A percentile compares a stretch with the other conserved stretches of the same genome.
These are phyloP conservation scores for Gorsachius goisagi DNA, from an alignment of 2,113 vertebrate species.

Conservation along the genomic window DNA sequence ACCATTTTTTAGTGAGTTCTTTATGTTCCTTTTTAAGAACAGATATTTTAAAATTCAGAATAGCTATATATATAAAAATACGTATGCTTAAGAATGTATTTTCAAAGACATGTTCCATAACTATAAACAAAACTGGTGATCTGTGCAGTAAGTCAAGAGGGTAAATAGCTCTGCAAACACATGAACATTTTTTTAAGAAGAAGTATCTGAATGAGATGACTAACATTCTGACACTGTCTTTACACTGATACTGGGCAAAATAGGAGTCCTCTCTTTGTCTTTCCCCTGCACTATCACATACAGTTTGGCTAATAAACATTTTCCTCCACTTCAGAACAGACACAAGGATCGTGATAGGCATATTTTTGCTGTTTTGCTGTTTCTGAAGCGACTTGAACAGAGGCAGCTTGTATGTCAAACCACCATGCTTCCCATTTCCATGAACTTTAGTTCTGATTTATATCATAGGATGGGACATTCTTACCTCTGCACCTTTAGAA, in stretches of 20 bases:
- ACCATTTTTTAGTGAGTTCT: not conserved
- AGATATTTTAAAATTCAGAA: not conserved
- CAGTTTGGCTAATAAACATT: not conserved
- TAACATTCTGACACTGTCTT: not conserved
- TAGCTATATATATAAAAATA: not conserved
- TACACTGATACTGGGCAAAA: not conserved
- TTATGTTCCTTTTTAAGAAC: not conserved
- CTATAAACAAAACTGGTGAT: not conserved
- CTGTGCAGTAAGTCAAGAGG: not conserved
- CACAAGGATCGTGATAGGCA: fast-evolving
- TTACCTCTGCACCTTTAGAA: not conserved
- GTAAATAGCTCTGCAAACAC: not conserved
- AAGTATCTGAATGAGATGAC: not conserved
- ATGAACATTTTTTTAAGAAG: not conserved
- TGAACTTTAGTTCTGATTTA: not conserved
- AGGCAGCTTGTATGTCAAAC: not conserved
- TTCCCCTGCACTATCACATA: not conserved
- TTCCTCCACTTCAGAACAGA: not conserved
- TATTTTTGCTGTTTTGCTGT: not conserved
- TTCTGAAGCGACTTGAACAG: not conserved
- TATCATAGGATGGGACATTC: not conserved
- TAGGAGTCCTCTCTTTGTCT: not conserved
- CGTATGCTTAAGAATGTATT: not conserved
- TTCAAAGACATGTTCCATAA: not conserved
- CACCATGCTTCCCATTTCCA: not conserved